Conservation (phyloP, 2,888 invertebrate species). For the Ganaspis brasiliensis region DNA sequence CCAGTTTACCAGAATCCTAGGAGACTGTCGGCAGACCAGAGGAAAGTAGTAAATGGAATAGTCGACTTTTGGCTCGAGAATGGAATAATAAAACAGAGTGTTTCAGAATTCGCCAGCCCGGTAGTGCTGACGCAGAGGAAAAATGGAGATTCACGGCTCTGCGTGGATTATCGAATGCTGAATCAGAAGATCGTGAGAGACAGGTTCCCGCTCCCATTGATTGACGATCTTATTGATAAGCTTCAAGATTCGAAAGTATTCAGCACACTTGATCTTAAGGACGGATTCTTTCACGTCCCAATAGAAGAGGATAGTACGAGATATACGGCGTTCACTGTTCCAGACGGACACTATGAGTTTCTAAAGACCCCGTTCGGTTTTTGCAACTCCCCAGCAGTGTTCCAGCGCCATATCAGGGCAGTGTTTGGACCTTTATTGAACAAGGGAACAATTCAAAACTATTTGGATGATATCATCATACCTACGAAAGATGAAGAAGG, state of each 20-base stretch:
- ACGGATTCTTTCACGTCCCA: slow-evolving; percentile 52
- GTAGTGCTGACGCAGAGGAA: slow-evolving; percentile 63
- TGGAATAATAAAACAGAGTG: slow-evolving; percentile 57
- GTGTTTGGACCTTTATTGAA: background rate
- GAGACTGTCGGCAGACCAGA: slow-evolving; percentile 45
- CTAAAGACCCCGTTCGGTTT: slow-evolving; percentile 49
- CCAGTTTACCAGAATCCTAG: slow-evolving; percentile 52
- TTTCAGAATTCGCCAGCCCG: slow-evolving; percentile 62
- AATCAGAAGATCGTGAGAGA: slow-evolving; percentile 62
- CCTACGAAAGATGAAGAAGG: slow-evolving; percentile 26
- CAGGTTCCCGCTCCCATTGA: slow-evolving; percentile 63
- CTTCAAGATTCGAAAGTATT: slow-evolving; percentile 52
- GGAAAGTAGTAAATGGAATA: slow-evolving; percentile 57
- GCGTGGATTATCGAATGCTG: slow-evolving; percentile 63
- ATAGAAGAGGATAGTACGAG: background rate
- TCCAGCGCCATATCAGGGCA: slow-evolving; percentile 11
- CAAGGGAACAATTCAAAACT: slow-evolving; percentile 32
- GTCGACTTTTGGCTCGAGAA: slow-evolving; percentile 43
- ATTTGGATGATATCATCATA: slow-evolving; percentile 54
- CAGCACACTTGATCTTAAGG: slow-evolving; percentile 61
- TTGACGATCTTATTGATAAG: slow-evolving; percentile 63
- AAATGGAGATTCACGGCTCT: slow-evolving; percentile 58
- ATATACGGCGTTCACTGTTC: slow-evolving; percentile 1
- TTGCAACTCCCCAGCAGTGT: slow-evolving; percentile 35
- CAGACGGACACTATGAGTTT: slow-evolving; percentile 18